These are phyloP conservation scores for Dolichoris vasculosae DNA, from an alignment of 1,140 invertebrate species.

Conservation along the genomic window DNA sequence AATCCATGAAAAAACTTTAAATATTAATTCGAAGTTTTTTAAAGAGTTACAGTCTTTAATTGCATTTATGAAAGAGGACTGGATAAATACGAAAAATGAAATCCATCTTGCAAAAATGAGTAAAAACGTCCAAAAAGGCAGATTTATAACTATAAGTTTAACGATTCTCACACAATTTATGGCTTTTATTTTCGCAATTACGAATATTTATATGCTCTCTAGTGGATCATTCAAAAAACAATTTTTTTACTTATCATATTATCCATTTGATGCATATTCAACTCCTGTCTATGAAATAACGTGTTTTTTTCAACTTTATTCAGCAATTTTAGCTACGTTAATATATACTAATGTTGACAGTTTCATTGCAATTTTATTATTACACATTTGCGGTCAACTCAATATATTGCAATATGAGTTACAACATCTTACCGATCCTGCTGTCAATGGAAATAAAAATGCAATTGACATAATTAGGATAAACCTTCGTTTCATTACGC, in stretches of 20 bases:
- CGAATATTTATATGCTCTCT: neutral
- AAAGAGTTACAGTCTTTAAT: neutral
- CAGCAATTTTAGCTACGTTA: conserved; percentile 1
- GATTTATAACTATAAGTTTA: neutral
- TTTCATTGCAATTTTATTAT: conserved; percentile 52
- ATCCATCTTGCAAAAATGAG: neutral
- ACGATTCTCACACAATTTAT: conserved; percentile 3
- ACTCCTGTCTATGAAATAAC: conserved; percentile 29
- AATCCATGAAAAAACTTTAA: too few relatives aligned
- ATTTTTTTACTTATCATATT: neutral
- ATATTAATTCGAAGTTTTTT: neutral
- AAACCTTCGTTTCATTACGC: conserved; percentile 24
- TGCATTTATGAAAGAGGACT: neutral
- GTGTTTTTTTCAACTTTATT: neutral
- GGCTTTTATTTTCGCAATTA: neutral
- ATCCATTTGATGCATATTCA: neutral
- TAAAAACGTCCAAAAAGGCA: neutral
- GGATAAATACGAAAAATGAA: conserved; percentile 3
- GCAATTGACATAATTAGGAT: neutral
- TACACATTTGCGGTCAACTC: conserved; percentile 55
- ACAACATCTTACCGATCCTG: neutral
- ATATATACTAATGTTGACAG: conserved; percentile 49
- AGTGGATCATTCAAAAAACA: neutral
- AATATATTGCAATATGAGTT: neutral
- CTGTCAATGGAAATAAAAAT: neutral